Base-by-base conservation (phyloP, 1,140 invertebrate species). In the Fragariocoptes setiger region DNA sequence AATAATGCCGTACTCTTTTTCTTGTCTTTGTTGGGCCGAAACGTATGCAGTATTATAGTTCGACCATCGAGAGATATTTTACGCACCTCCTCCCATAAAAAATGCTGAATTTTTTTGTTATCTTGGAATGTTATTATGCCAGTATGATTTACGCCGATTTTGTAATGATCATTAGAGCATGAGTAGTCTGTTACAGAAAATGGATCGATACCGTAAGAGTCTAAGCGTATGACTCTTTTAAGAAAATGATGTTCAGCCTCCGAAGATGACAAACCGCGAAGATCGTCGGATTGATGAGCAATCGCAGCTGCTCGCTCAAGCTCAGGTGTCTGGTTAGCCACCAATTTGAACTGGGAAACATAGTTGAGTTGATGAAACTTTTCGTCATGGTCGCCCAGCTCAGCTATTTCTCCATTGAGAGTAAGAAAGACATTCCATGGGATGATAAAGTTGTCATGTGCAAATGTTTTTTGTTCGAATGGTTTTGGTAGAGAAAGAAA, bases 151-250 rank as follows among this genome's bases (percentile, higher is more conserved):
- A 90, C 79, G 16, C 86, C 88, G 36, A 95, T 63, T 8, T 8
- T 8, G 25, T 8, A 31, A n/a, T 31, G 8, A 8, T n/a, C 8
- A 31, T 31, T 8, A 8, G 25, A 31, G n/a, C n/a, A n/a, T 8
- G 8, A 8, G 55, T 88, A 90, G 59, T 90, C 80, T 67, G 92
- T 94, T n/a, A 94, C 83, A 40, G 79, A 76, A 65, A 94, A 80
- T 2, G 86, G 88, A 62, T 95, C 86, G 20, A 94, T 74, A 13
- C 86, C 88, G 54, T 94, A 95, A 0, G 85, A 90, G 52, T 92
- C 86, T 25, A 94, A 62, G 42, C 73, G 68, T 21, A 74, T 72
- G 16, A 83, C 79, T 51, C 80, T 72, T 56, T 72, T 74, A 20
- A 88, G 63, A 56, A 88, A 88, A 44, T 70, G 67, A 20, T 66